Base-by-base conservation (phyloP, 2,888 invertebrate species). In the Heliconius aoede region DNA sequence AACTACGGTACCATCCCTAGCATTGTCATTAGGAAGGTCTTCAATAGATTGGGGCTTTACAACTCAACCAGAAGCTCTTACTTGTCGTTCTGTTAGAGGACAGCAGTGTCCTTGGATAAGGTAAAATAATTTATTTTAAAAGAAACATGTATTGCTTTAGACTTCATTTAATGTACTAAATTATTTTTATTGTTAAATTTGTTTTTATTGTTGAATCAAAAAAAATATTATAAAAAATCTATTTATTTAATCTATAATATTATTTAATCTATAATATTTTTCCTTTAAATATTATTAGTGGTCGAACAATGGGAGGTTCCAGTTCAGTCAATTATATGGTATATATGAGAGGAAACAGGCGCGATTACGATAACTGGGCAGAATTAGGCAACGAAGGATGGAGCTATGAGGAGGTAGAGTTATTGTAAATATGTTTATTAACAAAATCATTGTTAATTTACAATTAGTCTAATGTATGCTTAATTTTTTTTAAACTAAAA, bases 1-100 rank as follows among this genome's bases (percentile, higher is more conserved):
- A 0, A 95, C 96, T 0, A 96, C 95, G 62, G 95, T 96, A 0
- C 97, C 97, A 9, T 94, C 95, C 0, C 95, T 97, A 21, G 95
- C 96, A 0, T 95, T 96, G 13, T 90, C 90, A 9, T 87, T 96
- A 3, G 95, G 94, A 76, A 86, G 93, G 7, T 96, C 96, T 26
- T 96, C 94, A 83, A 95, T 97, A 64, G 64, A 97, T 85, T 97
- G 97, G 97, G 93, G 93, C 82, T 97, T 96, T 86, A 89, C 95
- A 72, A 96, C 97, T 0, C 96, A 96, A 84, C 96, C 96, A 0
- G 95, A 96, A 77, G 92, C 95, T 78, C 85, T 95, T 80, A 95
- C 95, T 0, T 96, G 96, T 82, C 88, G 95, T 68, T 95, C 96
- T 0, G 94, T 95, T 81, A 90, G 93, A 62, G 94, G 95, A 3